Percentiles rank a stretch among this genome's conserved stretches.
These are phyloP conservation scores for Cottoperca gobio DNA, from an alignment of 2,797 vertebrate genomes.

Conservation along the genomic window DNA sequence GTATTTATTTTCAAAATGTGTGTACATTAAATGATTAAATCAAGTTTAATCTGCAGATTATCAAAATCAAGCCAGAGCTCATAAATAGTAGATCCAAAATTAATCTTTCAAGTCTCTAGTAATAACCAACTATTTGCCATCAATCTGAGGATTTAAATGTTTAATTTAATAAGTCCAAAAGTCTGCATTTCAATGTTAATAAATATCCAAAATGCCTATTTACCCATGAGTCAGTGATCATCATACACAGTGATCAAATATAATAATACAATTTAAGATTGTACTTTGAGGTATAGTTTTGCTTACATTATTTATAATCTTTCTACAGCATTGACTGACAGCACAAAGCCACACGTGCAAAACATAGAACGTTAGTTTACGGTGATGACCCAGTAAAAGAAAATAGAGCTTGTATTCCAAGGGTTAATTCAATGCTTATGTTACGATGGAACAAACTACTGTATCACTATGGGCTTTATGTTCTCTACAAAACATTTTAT, in stretches of 20 bases:
- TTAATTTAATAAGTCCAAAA: neutral
- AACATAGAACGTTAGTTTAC: neutral
- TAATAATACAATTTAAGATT: neutral
- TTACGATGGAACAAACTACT: constrained; percentile 19
- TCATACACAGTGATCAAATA: neutral
- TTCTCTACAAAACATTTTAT: neutral
- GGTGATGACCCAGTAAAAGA: neutral
- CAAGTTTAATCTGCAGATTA: neutral
- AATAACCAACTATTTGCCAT: neutral
- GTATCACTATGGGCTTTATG: neutral
- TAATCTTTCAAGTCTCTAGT: neutral
- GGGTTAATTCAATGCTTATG: constrained; percentile 2
- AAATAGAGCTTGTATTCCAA: neutral
- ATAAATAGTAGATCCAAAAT: neutral
- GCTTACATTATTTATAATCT: neutral
- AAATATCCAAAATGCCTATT: constrained; percentile 13
- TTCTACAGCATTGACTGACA: neutral
- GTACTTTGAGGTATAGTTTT: neutral
- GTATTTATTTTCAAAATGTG: no score
- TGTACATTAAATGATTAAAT: no score
- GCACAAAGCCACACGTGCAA: neutral
- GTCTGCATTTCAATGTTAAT: neutral
- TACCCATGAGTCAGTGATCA: neutral
- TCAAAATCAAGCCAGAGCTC: neutral
- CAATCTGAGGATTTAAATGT: neutral